Base-by-base conservation (phyloP, 37 sponge, comb jelly and placozoan species). In the Tethya wilhelma region DNA sequence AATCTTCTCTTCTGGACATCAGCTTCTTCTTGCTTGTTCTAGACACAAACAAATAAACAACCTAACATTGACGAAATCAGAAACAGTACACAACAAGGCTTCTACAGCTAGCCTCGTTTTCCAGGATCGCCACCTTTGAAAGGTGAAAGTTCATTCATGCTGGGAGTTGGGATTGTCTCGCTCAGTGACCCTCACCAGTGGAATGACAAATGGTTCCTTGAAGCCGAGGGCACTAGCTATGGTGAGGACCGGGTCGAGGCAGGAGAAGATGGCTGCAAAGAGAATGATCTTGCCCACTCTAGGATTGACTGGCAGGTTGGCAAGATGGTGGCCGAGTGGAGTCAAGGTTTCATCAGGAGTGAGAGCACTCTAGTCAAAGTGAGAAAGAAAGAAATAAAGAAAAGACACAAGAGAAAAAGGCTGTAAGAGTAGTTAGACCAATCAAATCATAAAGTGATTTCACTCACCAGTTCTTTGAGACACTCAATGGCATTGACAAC, bases 211-310 rank as follows among this genome's bases (percentile, higher is more conserved):
- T 5, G 93, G 93, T 37, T 93, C 93, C 80, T 89, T 93, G 73
- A 87, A 89, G 44, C 93, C 93, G 6, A 93, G 83, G 28, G 74
- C 30, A 19, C 80, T 71, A 31, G 90, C 82, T 8, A 93, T 86
- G 36, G 90, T 93, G 60, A 93, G 83, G 23, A 89, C 90, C 33
- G 93, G 93, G 62, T 89, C 86, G 28, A 93, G 75, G 37, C 90
- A 88, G 53, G 93, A 93, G 78, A 93, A 85, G 59, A 93, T 85
- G 82, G 93, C 93, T 49, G 79, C 93, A 89, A 93, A 89, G 8
- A 93, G 79, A 28, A 93, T 89, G 69, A 89, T 85, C 75, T 91
- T 95, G 39, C 96, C 96, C 25, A 96, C 73, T 3, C 85, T 81
- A 28, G 96, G 93, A 31, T 89, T 87, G 26, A 96, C 85, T 2